phyloP scores from a whole-genome alignment of 1,140 invertebrate genomes.

The Macrotrachela quadricornifera region DNA sequence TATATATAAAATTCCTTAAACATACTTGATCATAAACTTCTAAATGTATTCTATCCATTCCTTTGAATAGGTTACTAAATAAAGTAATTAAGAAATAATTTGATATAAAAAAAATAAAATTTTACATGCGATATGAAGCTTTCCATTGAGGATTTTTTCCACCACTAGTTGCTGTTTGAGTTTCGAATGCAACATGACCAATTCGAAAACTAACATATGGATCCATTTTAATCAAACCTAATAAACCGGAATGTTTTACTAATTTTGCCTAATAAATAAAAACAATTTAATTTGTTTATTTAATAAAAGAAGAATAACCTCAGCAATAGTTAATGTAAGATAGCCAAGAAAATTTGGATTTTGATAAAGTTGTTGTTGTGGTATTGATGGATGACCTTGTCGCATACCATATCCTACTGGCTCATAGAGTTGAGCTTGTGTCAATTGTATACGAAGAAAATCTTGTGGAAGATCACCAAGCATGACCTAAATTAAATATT shows the following conservation, averaged over 20 bases:
- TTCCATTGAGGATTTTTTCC: conserved; percentile 89
- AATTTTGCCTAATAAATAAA: conserved; percentile 47
- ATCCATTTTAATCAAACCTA: conserved; percentile 52
- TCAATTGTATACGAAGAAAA: background rate
- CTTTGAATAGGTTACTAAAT: conserved; percentile 55
- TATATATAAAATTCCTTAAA: background rate
- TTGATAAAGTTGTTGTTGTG: no score
- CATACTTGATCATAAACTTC: conserved; percentile 76
- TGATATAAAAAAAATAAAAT: background rate
- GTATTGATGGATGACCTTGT: no score
- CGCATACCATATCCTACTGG: no score
- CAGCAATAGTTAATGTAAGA: no score
- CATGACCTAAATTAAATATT: background rate
- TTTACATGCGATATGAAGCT: conserved; percentile 65
- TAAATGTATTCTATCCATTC: conserved; percentile 62
- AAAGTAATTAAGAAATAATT: conserved; percentile 10
- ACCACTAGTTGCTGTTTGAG: conserved; percentile 72
- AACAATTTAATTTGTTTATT: no score
- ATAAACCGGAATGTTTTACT: conserved; percentile 83
- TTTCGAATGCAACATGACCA: conserved; percentile 79
- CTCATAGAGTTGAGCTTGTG: no score
- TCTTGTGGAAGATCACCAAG: conserved; percentile 1
- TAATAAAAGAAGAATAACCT: no score
- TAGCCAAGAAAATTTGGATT: no score
- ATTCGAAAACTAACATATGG: conserved; percentile 74